Evolutionary conservation across 1,140 invertebrate species (phyloP), one percentile per base, ranked within the genome.

Genomic region (Pseudoatta argentina): DNA sequence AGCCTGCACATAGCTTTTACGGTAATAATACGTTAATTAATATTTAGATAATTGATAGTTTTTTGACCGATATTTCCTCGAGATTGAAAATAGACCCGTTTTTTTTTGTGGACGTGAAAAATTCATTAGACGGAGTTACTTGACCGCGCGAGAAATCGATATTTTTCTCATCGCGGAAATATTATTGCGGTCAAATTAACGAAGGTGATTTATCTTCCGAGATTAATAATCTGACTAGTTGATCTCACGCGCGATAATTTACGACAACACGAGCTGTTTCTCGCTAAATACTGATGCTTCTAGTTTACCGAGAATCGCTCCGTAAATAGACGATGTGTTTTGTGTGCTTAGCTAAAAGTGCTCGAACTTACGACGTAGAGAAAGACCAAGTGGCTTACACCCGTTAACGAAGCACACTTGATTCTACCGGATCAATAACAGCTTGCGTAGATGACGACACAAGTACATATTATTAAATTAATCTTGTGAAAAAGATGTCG

Each of bases 161-260:
- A 82, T 44, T 59, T 48, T 30, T 12, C 34, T 48, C 67, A 24
- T 61, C 51, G 34, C 39, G 39, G 57, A 79, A 79, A 67, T 67
- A 53, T 67, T 67, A 67, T 79, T 27, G 63, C 66, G 66, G 34
- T 81, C 66, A 57, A 72, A 81, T 81, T 71, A 81, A 81, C 34
- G 14, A 53, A 53, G 18, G 3, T 18, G 21, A 44, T 81, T 57
- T 71, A 59, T 81, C 78, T 81, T 57, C 14, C 16, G 34, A 57
- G 66, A 81, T 81, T 59, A 72, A 69, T 86, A 59, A 53, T 48
- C 55, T 51, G 64, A n/a, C 51, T 44, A 30, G 53, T 87, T 86
- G 30, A 79, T 86, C 34, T 77, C 57, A 51, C 53, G 53, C 18
- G 34, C 24, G 34, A 53, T 81, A 88, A 85, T 86, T 86, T 64